phyloP scores from a whole-genome alignment of 2,113 vertebrate species.

The Pao palembangensis region DNA sequence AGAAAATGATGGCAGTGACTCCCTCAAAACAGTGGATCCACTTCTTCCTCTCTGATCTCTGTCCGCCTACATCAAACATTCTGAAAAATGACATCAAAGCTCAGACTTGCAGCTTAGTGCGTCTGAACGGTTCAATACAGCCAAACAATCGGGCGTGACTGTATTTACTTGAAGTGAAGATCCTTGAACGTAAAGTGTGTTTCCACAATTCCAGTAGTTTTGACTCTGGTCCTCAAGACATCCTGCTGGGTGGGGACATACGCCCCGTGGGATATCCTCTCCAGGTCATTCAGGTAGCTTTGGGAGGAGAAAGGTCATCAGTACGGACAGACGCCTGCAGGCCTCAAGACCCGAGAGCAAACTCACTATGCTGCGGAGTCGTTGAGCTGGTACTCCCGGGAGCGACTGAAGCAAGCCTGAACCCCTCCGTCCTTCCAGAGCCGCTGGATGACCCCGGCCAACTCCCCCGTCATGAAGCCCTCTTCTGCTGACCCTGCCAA shows the following conservation, averaged over 20 bases:
- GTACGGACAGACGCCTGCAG: neutral
- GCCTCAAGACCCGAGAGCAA: neutral
- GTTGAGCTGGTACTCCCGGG: constrained; percentile 97
- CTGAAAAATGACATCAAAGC: constrained; percentile 63
- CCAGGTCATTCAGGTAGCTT: constrained; percentile 97
- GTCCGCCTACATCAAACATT: constrained; percentile 99
- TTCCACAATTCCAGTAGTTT: constrained; percentile 98
- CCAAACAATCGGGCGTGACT: neutral
- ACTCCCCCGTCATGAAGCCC: constrained; percentile 93
- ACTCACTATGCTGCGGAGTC: constrained; percentile 99
- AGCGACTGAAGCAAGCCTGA: constrained; percentile 92
- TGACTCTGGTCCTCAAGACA: constrained; percentile 95
- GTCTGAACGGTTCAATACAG: neutral
- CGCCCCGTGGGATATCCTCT: constrained; percentile 88
- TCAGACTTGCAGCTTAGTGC: neutral
- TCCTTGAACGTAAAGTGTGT: constrained; percentile 99
- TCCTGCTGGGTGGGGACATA: constrained; percentile 98
- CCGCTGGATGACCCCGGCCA: constrained; percentile 92
- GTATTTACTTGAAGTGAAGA: constrained; percentile 96
- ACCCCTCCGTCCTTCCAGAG: constrained; percentile 95
- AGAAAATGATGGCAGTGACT: constrained; percentile 98
- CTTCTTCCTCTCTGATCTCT: constrained; percentile 97
- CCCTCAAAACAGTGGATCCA: constrained; percentile 99
- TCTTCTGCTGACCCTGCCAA: constrained; percentile 92
- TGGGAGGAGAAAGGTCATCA: constrained; percentile 8